Evolutionary conservation across 2,888 invertebrate genomes (phyloP).

Genomic region (Pterostichus niger): DNA sequence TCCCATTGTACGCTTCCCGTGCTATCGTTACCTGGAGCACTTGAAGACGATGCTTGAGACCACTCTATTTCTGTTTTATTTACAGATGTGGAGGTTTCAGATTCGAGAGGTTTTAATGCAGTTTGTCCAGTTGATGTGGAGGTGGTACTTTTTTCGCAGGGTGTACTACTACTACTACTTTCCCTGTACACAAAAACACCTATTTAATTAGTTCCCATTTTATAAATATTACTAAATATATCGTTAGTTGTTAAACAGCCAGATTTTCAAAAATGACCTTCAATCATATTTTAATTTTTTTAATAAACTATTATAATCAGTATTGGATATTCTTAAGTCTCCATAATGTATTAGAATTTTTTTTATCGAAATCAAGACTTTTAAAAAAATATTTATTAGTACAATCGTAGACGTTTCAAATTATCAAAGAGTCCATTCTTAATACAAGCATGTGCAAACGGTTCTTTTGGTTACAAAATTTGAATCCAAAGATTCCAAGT

Average conservation of each 20-base stretch:
- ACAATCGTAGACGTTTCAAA: too few species aligned
- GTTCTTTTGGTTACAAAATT: too few species aligned
- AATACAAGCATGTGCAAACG: too few species aligned
- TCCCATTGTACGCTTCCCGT: conserved; percentile 24
- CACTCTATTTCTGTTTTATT: conserved; percentile 69
- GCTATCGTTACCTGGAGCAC: conserved; percentile 56
- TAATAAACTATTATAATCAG: too few species aligned
- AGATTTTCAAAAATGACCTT: too few species aligned
- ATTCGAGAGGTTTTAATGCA: conserved; percentile 18
- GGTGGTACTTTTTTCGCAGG: conserved; percentile 40
- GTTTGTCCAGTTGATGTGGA: conserved; percentile 2
- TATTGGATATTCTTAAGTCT: too few species aligned
- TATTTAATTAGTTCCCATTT: neutral
- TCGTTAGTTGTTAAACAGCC: conserved; percentile 1
- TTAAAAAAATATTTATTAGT: too few species aligned
- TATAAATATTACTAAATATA: neutral
- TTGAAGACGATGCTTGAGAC: conserved; percentile 60
- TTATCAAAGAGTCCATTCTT: too few species aligned
- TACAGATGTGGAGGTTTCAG: neutral
- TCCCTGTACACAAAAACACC: conserved; percentile 26
- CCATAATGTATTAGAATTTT: too few species aligned
- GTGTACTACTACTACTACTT: conserved; percentile 30
- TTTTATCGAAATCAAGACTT: too few species aligned
- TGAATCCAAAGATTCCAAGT: too few species aligned
- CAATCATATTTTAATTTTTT: too few species aligned